These are phyloP conservation scores for Gerris lacustris DNA, from an alignment of 2,888 invertebrate species.

Conservation along the genomic window DNA sequence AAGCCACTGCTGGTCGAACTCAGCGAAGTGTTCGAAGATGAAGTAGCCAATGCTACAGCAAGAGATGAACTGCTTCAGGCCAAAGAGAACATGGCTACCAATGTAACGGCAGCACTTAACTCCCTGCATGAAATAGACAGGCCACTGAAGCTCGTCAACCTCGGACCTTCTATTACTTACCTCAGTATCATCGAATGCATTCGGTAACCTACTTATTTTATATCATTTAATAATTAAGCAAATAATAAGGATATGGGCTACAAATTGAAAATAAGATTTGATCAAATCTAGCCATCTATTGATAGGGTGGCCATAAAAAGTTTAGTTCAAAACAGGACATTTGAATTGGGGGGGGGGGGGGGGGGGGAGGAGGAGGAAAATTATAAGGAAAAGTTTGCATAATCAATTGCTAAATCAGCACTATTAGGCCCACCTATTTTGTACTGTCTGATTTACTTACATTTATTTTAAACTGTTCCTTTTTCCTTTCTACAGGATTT, in stretches of 20 bases:
- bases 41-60: conserved; percentile 64
- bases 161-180: conserved; percentile 39
- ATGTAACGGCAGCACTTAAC: conserved; percentile 60
- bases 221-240: neutral
- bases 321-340: too few relatives aligned
- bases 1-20: conserved; percentile 57
- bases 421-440: too few relatives aligned
- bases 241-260: neutral
- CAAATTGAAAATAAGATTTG: too few relatives aligned
- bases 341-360: too few relatives aligned
- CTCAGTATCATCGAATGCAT: conserved; percentile 36
- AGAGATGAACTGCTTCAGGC: conserved; percentile 57
- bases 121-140: conserved; percentile 63
- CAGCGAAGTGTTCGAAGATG: conserved; percentile 63
- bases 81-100: conserved; percentile 55
- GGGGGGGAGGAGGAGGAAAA: too few relatives aligned
- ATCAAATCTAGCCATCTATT: too few relatives aligned
- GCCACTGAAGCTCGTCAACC: conserved; percentile 56
- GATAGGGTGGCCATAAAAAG: too few relatives aligned
- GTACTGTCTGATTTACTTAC: too few relatives aligned
- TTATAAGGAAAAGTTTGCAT: too few relatives aligned
- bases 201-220: conserved; percentile 28
- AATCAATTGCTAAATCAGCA: too few relatives aligned
- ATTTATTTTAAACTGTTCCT: too few relatives aligned
- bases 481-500: too few relatives aligned